phyloP scores from a whole-genome alignment of 2,888 invertebrate genomes.

The Neoscelio sp. region DNA sequence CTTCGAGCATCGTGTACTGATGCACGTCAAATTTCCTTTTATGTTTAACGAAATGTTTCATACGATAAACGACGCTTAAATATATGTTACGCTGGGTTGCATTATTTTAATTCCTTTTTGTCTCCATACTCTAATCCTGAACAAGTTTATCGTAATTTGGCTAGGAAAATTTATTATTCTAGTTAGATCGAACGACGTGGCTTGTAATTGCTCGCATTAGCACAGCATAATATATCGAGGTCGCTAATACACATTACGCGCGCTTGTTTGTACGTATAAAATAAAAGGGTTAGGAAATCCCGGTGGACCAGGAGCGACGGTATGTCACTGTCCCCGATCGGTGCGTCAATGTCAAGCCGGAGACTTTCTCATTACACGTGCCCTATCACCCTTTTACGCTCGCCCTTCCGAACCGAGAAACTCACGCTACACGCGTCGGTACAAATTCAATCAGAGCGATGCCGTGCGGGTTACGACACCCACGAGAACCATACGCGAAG shows the following conservation, averaged over 20 bases:
- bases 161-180: neutral
- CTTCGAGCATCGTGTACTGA: too few species aligned
- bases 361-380: constrained; percentile 77
- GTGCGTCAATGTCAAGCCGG: constrained; percentile 75
- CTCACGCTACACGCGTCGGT: constrained; percentile 65
- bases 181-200: neutral
- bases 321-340: constrained; percentile 75
- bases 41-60: too few species aligned
- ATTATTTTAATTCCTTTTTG: too few species aligned
- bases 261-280: constrained; percentile 23
- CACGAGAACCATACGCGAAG: constrained; percentile 66
- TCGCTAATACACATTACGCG: constrained; percentile 36
- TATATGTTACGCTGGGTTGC: too few species aligned
- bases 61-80: too few species aligned
- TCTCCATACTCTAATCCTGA: too few species aligned
- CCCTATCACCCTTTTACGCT: constrained; percentile 69
- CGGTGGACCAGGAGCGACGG: constrained; percentile 64
- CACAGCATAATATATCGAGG: constrained; percentile 21
- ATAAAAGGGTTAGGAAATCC: constrained; percentile 66
- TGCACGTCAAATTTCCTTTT: too few species aligned
- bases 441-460: constrained; percentile 76
- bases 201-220: constrained; percentile 21
- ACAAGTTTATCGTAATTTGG: too few species aligned
- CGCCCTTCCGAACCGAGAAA: constrained; percentile 51
- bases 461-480: constrained; percentile 69